These are phyloP conservation scores for Limnephilus rhombicus DNA, from an alignment of 2,888 invertebrate species.

Conservation along the genomic window DNA sequence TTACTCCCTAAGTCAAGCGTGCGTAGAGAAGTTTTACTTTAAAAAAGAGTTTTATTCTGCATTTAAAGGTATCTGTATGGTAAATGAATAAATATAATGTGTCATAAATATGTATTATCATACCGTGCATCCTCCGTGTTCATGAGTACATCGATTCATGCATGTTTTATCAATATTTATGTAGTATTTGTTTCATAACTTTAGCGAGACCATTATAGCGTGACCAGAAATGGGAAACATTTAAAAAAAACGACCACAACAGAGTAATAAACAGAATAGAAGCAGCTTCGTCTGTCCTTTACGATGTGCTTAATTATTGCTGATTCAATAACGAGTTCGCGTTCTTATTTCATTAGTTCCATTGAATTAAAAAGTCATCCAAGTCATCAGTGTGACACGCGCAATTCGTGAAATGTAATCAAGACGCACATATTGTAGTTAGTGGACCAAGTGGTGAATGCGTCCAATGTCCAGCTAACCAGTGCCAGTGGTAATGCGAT, in stretches of 20 bases:
- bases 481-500: slow-evolving; percentile 13
- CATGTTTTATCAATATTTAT: background rate
- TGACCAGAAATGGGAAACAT: background rate
- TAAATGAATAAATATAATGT: background rate
- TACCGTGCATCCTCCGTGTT: background rate
- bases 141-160: background rate
- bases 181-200: background rate
- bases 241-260: background rate
- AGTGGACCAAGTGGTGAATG: background rate
- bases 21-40: no score
- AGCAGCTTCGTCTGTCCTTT: background rate
- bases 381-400: background rate
- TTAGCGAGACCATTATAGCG: background rate
- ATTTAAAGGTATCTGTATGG: no score
- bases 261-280: background rate
- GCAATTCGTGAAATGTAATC: slow-evolving; percentile 5
- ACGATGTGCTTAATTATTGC: background rate
- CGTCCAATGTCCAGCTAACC: background rate
- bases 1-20: no score
- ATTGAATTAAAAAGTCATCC: background rate
- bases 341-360: background rate
- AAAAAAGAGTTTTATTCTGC: no score
- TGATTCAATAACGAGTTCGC: background rate
- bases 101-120: background rate
- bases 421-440: slow-evolving; percentile 10